Evolutionary conservation across 2,888 invertebrate genomes (phyloP).

Genomic region (Scaptomyza cyrtandrae): DNA sequence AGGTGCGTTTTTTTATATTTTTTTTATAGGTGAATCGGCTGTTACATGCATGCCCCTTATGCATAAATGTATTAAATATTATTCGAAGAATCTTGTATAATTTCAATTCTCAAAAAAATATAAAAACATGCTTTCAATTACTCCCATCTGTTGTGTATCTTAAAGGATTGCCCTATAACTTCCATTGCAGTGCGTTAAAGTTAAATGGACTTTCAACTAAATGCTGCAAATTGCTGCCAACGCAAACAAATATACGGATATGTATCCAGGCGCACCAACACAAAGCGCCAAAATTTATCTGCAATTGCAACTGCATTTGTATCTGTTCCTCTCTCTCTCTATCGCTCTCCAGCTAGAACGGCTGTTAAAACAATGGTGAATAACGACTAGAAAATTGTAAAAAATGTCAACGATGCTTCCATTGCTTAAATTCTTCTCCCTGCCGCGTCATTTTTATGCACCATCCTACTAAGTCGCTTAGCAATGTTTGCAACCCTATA

Average conservation of each 20-base stretch:
- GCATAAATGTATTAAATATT: background rate
- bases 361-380: constrained; percentile 70
- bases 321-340: background rate
- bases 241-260: constrained; percentile 39
- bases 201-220: constrained; percentile 67
- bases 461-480: background rate
- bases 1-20: background rate
- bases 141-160: constrained; percentile 6
- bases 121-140: constrained; percentile 23
- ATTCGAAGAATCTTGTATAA: background rate
- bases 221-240: constrained; percentile 69
- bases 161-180: constrained; percentile 38
- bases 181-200: constrained; percentile 65
- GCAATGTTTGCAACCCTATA: background rate
- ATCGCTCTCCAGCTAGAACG: constrained; percentile 31
- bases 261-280: background rate
- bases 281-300: constrained; percentile 12
- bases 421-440: constrained; percentile 65
- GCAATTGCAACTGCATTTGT: constrained; percentile 6
- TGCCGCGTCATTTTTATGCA: constrained; percentile 54
- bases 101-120: constrained; percentile 41
- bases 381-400: constrained; percentile 77
- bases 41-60: background rate
- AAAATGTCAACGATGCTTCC: constrained; percentile 72
- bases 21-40: background rate